These are phyloP conservation scores for Tenebrosternarchus preto DNA, from an alignment of 2,113 vertebrate genomes.

Conservation along the genomic window DNA sequence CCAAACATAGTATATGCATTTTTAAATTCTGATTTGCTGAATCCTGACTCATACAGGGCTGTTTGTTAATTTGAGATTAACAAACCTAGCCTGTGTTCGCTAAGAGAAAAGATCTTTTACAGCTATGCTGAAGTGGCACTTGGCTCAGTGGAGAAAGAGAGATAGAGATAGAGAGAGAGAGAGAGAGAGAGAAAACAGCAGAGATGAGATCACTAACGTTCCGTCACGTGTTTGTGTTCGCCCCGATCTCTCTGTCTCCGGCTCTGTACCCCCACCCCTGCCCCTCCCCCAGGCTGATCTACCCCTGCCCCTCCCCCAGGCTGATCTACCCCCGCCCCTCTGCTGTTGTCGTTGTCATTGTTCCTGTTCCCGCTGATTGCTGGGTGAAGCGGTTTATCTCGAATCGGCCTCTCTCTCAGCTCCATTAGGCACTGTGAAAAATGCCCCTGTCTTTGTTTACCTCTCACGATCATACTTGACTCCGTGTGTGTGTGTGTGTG, in stretches of 20 bases:
- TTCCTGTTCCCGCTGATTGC: conserved; percentile 58
- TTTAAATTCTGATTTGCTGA: no score
- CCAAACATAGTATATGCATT: no score
- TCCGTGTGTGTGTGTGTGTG: not conserved
- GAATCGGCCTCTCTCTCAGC: conserved; percentile 55
- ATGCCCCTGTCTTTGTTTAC: conserved; percentile 47
- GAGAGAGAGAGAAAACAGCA: conserved; percentile 34
- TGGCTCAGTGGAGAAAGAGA: conserved; percentile 46
- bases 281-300: not conserved
- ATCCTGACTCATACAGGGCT: no score
- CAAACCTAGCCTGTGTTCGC: not conserved
- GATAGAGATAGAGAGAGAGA: conserved; percentile 12
- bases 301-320: conserved; percentile 51
- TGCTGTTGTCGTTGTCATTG: conserved; percentile 57
- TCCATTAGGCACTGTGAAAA: conserved; percentile 55
- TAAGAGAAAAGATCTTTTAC: conserved; percentile 60
- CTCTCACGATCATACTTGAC: conserved; percentile 30
- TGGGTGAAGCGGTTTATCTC: conserved; percentile 54
- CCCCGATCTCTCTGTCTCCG: conserved; percentile 34
- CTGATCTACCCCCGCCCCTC: conserved; percentile 46
- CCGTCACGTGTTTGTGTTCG: conserved; percentile 50
- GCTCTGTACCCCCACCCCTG: conserved; percentile 33
- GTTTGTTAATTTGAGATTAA: conserved; percentile 6
- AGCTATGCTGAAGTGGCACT: conserved; percentile 68
- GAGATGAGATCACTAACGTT: conserved; percentile 49